Evolutionary conservation across 2,888 invertebrate species (phyloP), one percentile per base, ranked within the genome.

Genomic region (Epinotia bilunana): DNA sequence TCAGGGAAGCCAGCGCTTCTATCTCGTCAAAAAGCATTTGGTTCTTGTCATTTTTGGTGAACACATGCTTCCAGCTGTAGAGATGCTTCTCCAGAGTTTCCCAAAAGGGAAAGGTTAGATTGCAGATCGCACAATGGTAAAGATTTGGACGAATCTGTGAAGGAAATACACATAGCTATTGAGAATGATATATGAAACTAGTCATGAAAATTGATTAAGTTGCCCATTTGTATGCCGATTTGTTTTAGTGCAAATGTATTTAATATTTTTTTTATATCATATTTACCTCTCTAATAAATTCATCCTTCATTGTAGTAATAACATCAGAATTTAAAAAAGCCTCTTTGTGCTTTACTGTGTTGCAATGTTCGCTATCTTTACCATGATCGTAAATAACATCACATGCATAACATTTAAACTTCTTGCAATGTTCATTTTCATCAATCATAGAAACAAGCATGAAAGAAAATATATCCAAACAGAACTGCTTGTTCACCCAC

Each of bases 121-220:
- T 91, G 80, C 91, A 92, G 49, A 79, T 78, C 1, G 87, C 90
- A 76, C 91, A 92, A 73, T 91, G 91, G 76, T 84, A 91, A 0
- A 88, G 77, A 63, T 86, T 83, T 23, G 84, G 84, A 18, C 79
- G 82, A 58, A 91, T 80, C 91, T 91, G 83, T 3, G 86, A 88
- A 74, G 63, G n/a, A 64, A 65, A 69, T n/a, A 61, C 70, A 57
- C 23, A 0, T 16, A 64, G 11, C 7, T 16, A 28, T 33, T 18
- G 13, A 33, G 1, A 67, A 33, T 13, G 0, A 49, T 49, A 49
- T 49, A 49, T 12, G 13, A 49, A 49, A 49, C 39, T 39, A 39
- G 9, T 39, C 39, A 39, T 39, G 39, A 39, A 39, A 39, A 39
- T 39, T 39, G 39, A 39, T 39, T 9, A 39, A 7, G 33, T 39